phyloP scores from a whole-genome alignment of 2,797 vertebrate species.

The Limosa lapponica region DNA sequence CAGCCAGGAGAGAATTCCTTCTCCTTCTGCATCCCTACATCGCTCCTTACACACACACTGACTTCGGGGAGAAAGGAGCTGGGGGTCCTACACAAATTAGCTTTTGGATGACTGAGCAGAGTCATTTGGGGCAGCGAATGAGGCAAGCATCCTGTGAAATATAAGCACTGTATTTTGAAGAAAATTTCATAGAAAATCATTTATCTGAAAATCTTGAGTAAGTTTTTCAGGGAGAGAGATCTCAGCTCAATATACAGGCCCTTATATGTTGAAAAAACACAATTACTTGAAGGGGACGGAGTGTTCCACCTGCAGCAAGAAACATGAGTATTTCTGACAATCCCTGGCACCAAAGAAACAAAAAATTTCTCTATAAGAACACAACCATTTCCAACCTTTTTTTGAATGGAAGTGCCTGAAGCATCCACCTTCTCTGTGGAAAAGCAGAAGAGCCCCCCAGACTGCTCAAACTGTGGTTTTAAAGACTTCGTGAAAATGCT shows the following conservation, averaged over 20 bases:
- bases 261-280: neutral
- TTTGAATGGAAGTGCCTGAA: neutral
- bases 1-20: neutral
- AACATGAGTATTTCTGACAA: neutral
- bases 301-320: neutral
- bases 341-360: neutral
- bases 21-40: neutral
- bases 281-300: neutral
- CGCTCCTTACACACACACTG: neutral
- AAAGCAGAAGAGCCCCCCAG: neutral
- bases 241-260: neutral
- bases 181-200: neutral
- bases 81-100: neutral
- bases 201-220: neutral
- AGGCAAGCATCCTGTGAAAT: neutral
- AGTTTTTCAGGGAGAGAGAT: neutral
- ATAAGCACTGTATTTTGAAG: neutral
- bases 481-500: neutral
- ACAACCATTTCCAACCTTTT: neutral
- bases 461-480: neutral
- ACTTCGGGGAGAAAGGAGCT: neutral
- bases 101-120: neutral
- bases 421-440: neutral
- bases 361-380: neutral
- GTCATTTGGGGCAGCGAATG: neutral